Evolutionary conservation across 2,113 vertebrate species (phyloP).

Genomic region (Okapia johnstoni): DNA sequence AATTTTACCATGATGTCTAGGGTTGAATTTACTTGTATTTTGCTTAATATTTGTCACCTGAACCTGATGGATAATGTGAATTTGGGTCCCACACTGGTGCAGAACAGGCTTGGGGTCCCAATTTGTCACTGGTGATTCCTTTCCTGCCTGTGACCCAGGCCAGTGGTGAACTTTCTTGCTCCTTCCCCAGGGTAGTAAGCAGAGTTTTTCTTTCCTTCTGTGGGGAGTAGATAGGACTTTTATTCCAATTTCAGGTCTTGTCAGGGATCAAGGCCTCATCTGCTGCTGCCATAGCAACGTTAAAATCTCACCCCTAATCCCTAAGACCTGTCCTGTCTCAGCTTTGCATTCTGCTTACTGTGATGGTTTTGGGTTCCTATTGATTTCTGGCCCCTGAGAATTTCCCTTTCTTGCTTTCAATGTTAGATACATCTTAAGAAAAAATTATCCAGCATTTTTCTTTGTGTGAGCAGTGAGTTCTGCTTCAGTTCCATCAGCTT

Average conservation of each 20-base stretch:
- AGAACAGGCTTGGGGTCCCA: background rate
- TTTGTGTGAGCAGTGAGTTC: background rate
- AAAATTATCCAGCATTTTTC: background rate
- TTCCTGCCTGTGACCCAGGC: background rate
- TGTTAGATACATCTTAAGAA: background rate
- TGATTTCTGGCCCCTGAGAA: background rate
- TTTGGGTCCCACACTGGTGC: background rate
- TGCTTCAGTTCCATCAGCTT: background rate
- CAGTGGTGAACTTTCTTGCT: background rate
- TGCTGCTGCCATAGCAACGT: background rate
- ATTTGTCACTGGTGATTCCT: background rate
- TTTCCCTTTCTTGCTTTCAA: slow-evolving; percentile 10
- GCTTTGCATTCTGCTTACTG: background rate
- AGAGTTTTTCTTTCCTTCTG: background rate
- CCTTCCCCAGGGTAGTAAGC: background rate
- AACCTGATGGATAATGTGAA: background rate
- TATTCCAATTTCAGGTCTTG: background rate
- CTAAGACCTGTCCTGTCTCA: background rate
- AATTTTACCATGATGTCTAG: background rate
- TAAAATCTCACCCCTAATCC: background rate
- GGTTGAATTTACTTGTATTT: background rate
- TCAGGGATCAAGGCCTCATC: background rate
- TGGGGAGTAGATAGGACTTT: background rate
- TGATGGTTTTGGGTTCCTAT: background rate
- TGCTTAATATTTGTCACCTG: background rate